Base-by-base conservation (phyloP, 2,797 vertebrate genomes). In the Peromyscus aztecus region DNA sequence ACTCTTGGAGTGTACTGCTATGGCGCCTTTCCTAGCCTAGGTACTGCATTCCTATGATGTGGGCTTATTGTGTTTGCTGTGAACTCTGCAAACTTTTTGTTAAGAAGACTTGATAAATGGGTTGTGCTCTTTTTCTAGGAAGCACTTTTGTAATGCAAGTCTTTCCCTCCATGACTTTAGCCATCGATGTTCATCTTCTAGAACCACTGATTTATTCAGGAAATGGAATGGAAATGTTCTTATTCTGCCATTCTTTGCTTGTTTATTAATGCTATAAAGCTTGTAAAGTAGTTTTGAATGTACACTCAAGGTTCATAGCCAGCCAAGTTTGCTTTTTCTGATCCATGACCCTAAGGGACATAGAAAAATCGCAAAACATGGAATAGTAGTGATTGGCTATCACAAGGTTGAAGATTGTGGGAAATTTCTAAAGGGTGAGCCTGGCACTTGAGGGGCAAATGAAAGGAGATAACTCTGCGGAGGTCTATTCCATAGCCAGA, bases 281-380 rank as follows among this genome's bases (percentile, higher is more conserved):
- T 90, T 63, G 76, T 37, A 17, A 40, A n/a, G 4, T 92, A 29
- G 14, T 90, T 95, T 92, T 89, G 80, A 94, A 88, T 24, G 34
- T 81, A 49, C 0, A 6, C 49, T 37, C 34, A 49, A 12, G n/a
- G 24, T 21, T 94, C 67, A 13, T 46, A 84, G 49, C 40, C 55
- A 34, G 23, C 1, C 24, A 23, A n/a, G 31, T 83, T 46, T 93
- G 29, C 55, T 61, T 69, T 90, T 91, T 94, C 34, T 93, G 63
- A 86, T 31, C 24, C 24, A 3, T 9, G 2, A 34, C 46, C 69
- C 65, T 17, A 65, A 96, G 2, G 13, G 31, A 37, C 88, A 7
- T 31, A 55, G 84, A 61, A 67, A 69, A 94, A 71, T 90, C 52
- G 63, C 16, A 76, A 77, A 75, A 57, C 43, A 61, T n/a, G 21